phyloP scores from a whole-genome alignment of 2,113 vertebrate species.

The Pluvianellus socialis region DNA sequence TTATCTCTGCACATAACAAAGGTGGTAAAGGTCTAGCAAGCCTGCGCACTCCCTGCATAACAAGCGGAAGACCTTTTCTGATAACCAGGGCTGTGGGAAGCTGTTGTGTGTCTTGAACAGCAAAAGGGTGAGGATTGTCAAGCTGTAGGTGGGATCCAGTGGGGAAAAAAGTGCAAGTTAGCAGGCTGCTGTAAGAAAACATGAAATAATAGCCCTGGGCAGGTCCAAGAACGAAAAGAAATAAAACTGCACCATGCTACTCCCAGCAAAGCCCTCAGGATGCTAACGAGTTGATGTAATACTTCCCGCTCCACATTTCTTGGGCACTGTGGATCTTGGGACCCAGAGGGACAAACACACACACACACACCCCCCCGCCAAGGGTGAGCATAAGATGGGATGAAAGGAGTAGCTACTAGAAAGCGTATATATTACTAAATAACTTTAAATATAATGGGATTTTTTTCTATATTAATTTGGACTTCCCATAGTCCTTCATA shows the following conservation, averaged over 20 bases:
- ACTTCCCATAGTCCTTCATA: not conserved
- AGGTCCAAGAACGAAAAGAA: not conserved
- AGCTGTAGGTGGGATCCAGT: not conserved
- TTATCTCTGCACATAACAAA: not conserved
- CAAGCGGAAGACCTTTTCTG: not conserved
- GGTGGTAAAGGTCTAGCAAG: not conserved
- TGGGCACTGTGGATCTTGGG: not conserved
- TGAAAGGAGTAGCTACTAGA: not conserved
- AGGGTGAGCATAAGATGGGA: not conserved
- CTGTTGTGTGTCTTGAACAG: not conserved
- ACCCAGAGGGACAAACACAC: not conserved
- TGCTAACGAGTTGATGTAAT: not conserved
- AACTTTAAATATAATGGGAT: fast-evolving
- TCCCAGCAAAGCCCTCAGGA: not conserved
- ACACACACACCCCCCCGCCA: not conserved
- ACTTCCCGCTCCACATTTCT: not conserved
- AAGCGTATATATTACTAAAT: not conserved
- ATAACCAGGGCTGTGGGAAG: not conserved
- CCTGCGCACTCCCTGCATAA: not conserved
- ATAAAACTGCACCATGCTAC: not conserved
- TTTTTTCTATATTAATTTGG: not conserved
- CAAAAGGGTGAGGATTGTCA: not conserved
- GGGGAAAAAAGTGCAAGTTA: not conserved
- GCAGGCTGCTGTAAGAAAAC: not conserved
- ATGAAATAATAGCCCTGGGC: not conserved